Percentiles rank a stretch among this genome's conserved stretches.
Conservation (phyloP, 2,888 invertebrate genomes). For the Tanypteryx hageni region DNA sequence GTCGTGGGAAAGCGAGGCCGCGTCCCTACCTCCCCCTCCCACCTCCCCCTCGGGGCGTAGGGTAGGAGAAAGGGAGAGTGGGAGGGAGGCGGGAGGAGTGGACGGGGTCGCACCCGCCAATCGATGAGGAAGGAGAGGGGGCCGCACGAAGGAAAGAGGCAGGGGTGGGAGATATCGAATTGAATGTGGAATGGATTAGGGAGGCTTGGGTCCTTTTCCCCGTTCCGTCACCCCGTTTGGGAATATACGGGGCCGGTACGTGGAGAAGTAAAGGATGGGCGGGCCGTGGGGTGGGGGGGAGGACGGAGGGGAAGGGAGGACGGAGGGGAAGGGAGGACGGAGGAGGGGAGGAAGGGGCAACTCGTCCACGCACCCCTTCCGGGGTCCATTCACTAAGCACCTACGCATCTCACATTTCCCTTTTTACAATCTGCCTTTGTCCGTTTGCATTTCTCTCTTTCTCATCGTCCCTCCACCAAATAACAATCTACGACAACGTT, state of each 20-base stretch:
- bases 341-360: neutral
- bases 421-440: neutral
- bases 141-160: neutral
- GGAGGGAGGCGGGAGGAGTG: conserved; percentile 7
- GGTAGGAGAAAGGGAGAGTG: conserved; percentile 38
- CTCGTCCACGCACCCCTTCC: neutral
- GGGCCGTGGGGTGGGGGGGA: too few relatives aligned
- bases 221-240: conserved; percentile 47
- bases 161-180: conserved; percentile 46
- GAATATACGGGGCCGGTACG: conserved; percentile 47
- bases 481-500: neutral
- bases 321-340: neutral
- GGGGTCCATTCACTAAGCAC: conserved; percentile 16
- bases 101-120: conserved; percentile 5
- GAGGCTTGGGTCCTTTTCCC: conserved; percentile 37
- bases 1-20: conserved; percentile 64
- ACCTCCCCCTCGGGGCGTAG: conserved; percentile 25
- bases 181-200: conserved; percentile 62
- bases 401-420: neutral
- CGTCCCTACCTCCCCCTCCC: conserved; percentile 5
- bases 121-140: conserved; percentile 24
- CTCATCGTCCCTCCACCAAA: neutral
- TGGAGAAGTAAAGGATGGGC: conserved; percentile 11
- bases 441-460: neutral
- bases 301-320: too few relatives aligned